These are phyloP conservation scores for Tangara arthus DNA, from an alignment of 2,797 vertebrate genomes.

Conservation along the genomic window DNA sequence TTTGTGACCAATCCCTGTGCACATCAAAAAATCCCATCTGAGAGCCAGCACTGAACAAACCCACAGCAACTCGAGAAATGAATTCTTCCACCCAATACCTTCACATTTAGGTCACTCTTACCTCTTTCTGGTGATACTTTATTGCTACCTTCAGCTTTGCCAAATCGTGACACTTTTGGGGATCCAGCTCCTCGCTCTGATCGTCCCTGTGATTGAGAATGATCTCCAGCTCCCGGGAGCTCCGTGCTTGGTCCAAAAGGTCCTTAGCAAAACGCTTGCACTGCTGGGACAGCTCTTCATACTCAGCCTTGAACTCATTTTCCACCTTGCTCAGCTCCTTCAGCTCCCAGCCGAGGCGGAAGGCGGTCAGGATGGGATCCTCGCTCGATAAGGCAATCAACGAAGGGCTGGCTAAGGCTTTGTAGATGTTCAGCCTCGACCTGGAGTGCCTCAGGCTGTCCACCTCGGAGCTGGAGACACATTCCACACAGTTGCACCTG, in stretches of 20 bases:
- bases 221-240: slow-evolving; percentile 92
- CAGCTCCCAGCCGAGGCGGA: slow-evolving; percentile 94
- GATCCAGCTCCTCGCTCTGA: slow-evolving; percentile 93
- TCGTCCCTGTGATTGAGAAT: slow-evolving; percentile 96
- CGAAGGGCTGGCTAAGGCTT: slow-evolving; percentile 92
- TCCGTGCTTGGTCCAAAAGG: slow-evolving; percentile 93
- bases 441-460: slow-evolving; percentile 94
- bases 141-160: slow-evolving; percentile 97
- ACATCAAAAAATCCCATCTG: neutral
- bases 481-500: slow-evolving; percentile 93
- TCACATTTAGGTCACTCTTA: slow-evolving; percentile 42
- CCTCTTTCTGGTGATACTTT: slow-evolving; percentile 97
- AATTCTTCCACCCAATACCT: neutral
- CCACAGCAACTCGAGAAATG: neutral
- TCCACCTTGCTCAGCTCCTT: slow-evolving; percentile 98
- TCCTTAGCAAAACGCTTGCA: slow-evolving; percentile 97
- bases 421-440: slow-evolving; percentile 94
- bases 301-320: slow-evolving; percentile 96
- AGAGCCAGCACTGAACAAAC: neutral
- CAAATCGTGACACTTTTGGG: slow-evolving; percentile 91
- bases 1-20: neutral
- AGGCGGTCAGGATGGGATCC: slow-evolving; percentile 94
- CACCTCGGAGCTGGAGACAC: slow-evolving; percentile 94
- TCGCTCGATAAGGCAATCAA: slow-evolving; percentile 95
- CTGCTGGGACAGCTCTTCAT: slow-evolving; percentile 96